Percentiles rank a stretch among this genome's conserved stretches.
These are phyloP conservation scores for Epizoanthus fatuus DNA, from an alignment of 92 coral and sea anemone species.

Conservation along the genomic window DNA sequence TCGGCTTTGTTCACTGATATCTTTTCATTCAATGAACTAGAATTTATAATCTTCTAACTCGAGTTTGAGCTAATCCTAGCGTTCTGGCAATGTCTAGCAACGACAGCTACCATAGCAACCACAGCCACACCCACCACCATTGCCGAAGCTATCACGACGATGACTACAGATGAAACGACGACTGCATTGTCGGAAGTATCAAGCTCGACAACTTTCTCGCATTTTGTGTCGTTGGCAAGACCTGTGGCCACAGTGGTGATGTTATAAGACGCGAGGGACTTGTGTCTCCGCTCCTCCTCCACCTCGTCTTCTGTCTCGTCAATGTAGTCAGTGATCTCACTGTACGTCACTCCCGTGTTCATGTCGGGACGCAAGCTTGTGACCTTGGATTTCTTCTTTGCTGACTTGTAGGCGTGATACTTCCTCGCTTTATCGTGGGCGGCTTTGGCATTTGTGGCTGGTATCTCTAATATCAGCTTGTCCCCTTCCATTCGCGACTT, in stretches of 20 bases:
- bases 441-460: conserved; percentile 63
- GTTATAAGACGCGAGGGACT: conserved; percentile 84
- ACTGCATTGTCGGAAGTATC: conserved; percentile 99
- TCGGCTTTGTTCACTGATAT: background rate
- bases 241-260: conserved; percentile 79
- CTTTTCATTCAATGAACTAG: background rate
- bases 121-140: conserved; percentile 99
- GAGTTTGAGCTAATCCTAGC: conserved; percentile 63
- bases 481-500: conserved; percentile 81
- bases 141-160: conserved; percentile 99
- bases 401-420: conserved; percentile 38
- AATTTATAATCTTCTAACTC: background rate
- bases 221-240: conserved; percentile 86
- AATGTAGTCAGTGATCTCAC: conserved; percentile 88
- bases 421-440: conserved; percentile 44
- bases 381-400: conserved; percentile 71
- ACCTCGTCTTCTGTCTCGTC: conserved; percentile 74
- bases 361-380: conserved; percentile 9
- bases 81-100: conserved; percentile 98
- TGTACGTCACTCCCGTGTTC: conserved; percentile 43
- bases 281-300: conserved; percentile 54
- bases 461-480: conserved; percentile 81
- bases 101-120: conserved; percentile 99
- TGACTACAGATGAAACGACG: conserved; percentile 99
- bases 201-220: conserved; percentile 97